Base-by-base conservation (phyloP, 2,113 vertebrate genomes). In the Ceuthmochares aereus region DNA sequence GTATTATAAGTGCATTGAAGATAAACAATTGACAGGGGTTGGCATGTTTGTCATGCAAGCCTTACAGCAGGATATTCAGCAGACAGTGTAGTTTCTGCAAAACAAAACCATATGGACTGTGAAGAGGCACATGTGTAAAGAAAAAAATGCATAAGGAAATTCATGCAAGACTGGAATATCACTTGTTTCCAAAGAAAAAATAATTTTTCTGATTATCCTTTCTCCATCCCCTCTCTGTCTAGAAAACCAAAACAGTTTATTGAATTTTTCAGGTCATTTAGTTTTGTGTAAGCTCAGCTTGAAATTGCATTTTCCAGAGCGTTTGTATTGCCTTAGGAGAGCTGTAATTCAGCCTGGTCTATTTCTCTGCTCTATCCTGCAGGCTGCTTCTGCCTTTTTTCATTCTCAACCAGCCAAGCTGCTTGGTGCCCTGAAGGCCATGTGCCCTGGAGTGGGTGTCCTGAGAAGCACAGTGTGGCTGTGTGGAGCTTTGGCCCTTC, bases 181-280 rank as follows among this genome's bases (percentile, higher is more conserved):
- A 10, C 47, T 80, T 80, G 26, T 84, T 96, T 89, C 55, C 32
- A 52, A 84, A 81, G 63, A 79, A 94, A 91, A 76, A 4, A 15
- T 12, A 49, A 23, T 86, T 95, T 84, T 92, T 80, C 79, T 81
- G 60, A 72, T 93, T 95, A 83, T 88, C 30, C 32, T 93, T 93
- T 37, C 37, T 89, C 10, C 22, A 32, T 90, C 73, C 36, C 13
- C 13, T 32, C 26, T 88, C 76, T 78, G 83, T 67, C 64, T 64
- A 80, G 93, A 90, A 96, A 93, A 94, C 72, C 49, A 77, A 86
- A 96, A 26, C 73, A 92, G 59, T 95, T 88, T 94, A 94, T 93
- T 95, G 94, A 95, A 96, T 96, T 97, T 92, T 95, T 96, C 83
- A 92, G 93, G 85, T 92, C 87, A 90, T 96, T 96, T 96, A 88